Conservation (phyloP, 2,797 vertebrate species). For the Spea hammondii region DNA sequence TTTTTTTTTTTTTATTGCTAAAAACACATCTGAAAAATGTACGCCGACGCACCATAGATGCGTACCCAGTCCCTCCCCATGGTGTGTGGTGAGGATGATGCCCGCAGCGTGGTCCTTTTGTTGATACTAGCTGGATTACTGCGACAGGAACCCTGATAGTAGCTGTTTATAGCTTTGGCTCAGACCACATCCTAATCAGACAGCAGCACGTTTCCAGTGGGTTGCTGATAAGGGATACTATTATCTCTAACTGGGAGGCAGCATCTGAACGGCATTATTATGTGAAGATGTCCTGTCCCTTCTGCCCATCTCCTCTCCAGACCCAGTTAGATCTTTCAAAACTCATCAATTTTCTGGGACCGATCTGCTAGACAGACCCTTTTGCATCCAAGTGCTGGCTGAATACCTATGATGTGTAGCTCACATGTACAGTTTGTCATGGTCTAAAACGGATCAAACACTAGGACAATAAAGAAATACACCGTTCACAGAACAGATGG, state of each 20-base stretch:
- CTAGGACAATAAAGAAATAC: too few relatives aligned
- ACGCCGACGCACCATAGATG: not conserved
- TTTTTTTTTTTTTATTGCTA: not conserved
- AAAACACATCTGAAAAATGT: not conserved
- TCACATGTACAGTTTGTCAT: too few relatives aligned
- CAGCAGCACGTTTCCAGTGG: constrained; percentile 95
- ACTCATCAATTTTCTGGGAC: constrained; percentile 43
- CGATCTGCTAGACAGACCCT: constrained; percentile 28
- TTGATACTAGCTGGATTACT: constrained; percentile 96
- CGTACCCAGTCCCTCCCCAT: not conserved
- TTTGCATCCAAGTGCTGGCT: constrained; percentile 32
- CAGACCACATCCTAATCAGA: constrained; percentile 96
- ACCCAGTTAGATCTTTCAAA: constrained; percentile 41
- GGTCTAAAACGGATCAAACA: too few relatives aligned
- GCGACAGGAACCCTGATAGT: constrained; percentile 91
- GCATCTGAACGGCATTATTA: constrained; percentile 48
- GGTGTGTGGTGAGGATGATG: constrained; percentile 7
- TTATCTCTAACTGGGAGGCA: constrained; percentile 73
- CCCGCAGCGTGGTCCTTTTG: constrained; percentile 57
- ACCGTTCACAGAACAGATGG: too few relatives aligned
- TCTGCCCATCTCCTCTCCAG: constrained; percentile 22
- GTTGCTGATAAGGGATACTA: constrained; percentile 92
- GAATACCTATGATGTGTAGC: too few relatives aligned
- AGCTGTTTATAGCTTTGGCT: constrained; percentile 99
- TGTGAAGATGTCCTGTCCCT: constrained; percentile 36